Evolutionary conservation across 2,797 vertebrate genomes (phyloP).

Genomic region (Nyctibius grandis): DNA sequence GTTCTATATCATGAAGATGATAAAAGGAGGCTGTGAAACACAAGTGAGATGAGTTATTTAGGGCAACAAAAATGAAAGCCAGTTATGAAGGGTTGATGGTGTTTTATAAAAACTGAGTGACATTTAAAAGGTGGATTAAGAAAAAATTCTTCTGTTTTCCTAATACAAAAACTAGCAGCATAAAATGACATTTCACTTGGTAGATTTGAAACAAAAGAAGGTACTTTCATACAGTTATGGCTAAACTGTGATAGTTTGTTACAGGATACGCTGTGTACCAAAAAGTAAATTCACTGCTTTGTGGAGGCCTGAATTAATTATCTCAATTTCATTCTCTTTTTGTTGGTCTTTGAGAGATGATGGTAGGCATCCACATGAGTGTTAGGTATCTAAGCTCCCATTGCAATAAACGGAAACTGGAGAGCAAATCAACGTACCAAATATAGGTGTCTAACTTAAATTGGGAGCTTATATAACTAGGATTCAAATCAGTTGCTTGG

Average conservation of each 20-base stretch:
- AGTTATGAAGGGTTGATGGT: not conserved
- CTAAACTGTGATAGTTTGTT: not conserved
- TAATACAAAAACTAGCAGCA: not conserved
- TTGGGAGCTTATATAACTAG: constrained; percentile 25
- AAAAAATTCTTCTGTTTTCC: not conserved
- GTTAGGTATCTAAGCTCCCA: not conserved
- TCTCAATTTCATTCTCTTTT: not conserved
- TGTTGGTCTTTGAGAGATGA: not conserved
- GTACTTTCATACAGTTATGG: not conserved
- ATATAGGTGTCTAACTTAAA: constrained; percentile 26
- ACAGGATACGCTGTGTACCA: not conserved
- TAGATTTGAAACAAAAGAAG: not conserved
- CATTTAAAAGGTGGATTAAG: not conserved
- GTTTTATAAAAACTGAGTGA: not conserved
- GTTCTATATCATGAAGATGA: not conserved
- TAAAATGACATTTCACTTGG: not conserved
- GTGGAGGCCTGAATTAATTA: not conserved
- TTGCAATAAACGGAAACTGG: not conserved
- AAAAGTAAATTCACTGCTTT: not conserved
- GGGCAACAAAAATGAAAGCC: not conserved
- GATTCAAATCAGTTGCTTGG: not conserved
- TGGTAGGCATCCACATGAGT: not conserved
- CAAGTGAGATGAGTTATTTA: not conserved
- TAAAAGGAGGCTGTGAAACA: not conserved
- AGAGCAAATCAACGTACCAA: not conserved